These are phyloP conservation scores for Metopia argyrocephala DNA, from an alignment of 2,888 invertebrate genomes.

Conservation along the genomic window DNA sequence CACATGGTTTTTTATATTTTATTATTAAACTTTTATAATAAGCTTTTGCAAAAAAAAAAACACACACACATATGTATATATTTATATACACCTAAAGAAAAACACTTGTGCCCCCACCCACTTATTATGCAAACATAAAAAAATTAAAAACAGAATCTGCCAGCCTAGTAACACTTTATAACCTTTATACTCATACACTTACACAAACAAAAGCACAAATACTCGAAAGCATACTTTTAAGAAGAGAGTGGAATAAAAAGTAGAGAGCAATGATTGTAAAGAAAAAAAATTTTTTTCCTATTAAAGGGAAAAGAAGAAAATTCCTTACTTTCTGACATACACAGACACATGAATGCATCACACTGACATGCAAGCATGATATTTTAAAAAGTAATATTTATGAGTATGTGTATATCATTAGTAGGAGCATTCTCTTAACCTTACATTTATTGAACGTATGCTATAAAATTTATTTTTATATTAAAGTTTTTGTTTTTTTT, in stretches of 20 bases:
- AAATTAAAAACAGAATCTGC: constrained; percentile 28
- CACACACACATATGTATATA: constrained; percentile 10
- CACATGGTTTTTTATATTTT: constrained; percentile 43
- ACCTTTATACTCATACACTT: constrained; percentile 50
- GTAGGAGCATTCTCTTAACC: constrained; percentile 26
- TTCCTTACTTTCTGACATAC: background rate
- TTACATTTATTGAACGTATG: constrained; percentile 46
- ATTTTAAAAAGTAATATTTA: background rate
- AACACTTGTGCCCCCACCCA: constrained; percentile 8
- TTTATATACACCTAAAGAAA: background rate
- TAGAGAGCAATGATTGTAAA: constrained; percentile 14
- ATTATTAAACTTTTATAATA: constrained; percentile 65
- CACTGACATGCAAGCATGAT: too few species aligned
- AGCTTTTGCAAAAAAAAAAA: constrained; percentile 54
- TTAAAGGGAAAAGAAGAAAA: constrained; percentile 24
- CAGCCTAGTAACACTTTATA: constrained; percentile 64
- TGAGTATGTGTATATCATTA: background rate
- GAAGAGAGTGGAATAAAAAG: background rate
- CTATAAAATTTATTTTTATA: constrained; percentile 62
- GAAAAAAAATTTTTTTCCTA: constrained; percentile 9
- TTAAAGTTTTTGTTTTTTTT: constrained; percentile 42
- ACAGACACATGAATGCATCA: background rate
- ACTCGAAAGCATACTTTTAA: background rate
- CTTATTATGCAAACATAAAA: constrained; percentile 29
- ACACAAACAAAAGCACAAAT: background rate